Base-by-base conservation (phyloP, 1,140 invertebrate genomes). In the Tribolium castaneum region DNA sequence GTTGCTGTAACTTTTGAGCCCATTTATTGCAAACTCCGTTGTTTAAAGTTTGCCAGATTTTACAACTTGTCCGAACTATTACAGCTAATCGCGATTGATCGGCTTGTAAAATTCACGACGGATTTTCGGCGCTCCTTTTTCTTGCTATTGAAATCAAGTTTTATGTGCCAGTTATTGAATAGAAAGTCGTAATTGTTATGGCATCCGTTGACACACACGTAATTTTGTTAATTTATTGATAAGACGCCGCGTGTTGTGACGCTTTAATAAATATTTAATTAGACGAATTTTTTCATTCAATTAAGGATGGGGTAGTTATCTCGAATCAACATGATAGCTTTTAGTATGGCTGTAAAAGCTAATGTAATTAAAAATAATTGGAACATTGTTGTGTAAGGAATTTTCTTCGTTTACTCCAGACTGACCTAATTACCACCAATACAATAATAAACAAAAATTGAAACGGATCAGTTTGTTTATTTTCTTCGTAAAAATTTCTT, bases 151-250 rank as follows among this genome's bases (percentile, higher is more conserved):
- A 30, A 30, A 30, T 30, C 7, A 10, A 22, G 56, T 30, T 25
- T 12, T 34, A 25, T 66, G 19, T 10, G 30, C 13, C 25, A 25
- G 13, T 66, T 35, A 66, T 66, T 30, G 13, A 66, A 66, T 66
- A 66, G 59, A 66, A 66, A 66, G 59, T 66, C 34, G 12, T 66
- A 66, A 66, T 34, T 35, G 35, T 66, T 66, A 66, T 35, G 30
- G 16, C 16, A 19, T 19, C 16, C 16, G 16, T 1, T 1, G 59
- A 25, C 13, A 35, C 3, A 9, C n/a, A 45, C 59, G 59, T 66
- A 35, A 35, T 35, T 30, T 14, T 10, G 45, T 66, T 66, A 14
- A 35, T 66, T 66, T 39, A 39, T 66, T 14, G 30, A 66, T 66
- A 66, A 66, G 59, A 35, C 30, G 30, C 19, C 54, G 19, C 7